Conservation (phyloP, 2,888 invertebrate genomes). For the Escarpia spicata region DNA sequence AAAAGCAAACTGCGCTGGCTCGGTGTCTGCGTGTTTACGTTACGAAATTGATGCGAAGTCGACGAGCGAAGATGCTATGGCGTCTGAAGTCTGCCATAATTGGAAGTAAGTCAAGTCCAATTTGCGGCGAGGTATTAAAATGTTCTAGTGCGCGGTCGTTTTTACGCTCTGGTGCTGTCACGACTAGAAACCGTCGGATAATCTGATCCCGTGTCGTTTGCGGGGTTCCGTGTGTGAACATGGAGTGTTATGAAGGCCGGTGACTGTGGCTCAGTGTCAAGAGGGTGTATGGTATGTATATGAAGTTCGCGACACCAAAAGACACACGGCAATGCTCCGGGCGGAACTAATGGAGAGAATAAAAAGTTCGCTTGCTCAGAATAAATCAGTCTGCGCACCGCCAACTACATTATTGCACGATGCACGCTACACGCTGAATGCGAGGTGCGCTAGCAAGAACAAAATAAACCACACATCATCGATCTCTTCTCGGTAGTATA, state of each 20-base stretch:
- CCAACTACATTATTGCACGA: too few relatives aligned
- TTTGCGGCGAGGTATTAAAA: background rate
- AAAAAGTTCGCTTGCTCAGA: too few relatives aligned
- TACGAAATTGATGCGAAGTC: slow-evolving; percentile 11
- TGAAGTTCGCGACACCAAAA: background rate
- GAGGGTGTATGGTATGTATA: background rate
- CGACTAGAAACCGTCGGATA: background rate
- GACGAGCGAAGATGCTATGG: background rate
- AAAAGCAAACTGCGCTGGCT: background rate
- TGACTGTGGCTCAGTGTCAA: background rate
- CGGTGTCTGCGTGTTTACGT: background rate
- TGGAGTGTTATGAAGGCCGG: background rate
- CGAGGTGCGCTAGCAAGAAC: too few relatives aligned
- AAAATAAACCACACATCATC: background rate
- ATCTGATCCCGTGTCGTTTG: background rate
- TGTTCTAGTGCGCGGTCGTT: background rate
- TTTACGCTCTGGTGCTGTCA: background rate
- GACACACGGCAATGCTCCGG: too few relatives aligned
- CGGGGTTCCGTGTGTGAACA: background rate
- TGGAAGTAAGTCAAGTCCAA: background rate
- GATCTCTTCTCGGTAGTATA: background rate
- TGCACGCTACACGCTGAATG: too few relatives aligned
- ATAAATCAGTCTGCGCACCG: too few relatives aligned
- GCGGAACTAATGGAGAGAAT: too few relatives aligned
- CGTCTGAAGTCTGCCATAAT: background rate